Evolutionary conservation across 1,140 invertebrate genomes (phyloP), one percentile per base, ranked within the genome.

Genomic region (Stenopsyche tienmushanensis): DNA sequence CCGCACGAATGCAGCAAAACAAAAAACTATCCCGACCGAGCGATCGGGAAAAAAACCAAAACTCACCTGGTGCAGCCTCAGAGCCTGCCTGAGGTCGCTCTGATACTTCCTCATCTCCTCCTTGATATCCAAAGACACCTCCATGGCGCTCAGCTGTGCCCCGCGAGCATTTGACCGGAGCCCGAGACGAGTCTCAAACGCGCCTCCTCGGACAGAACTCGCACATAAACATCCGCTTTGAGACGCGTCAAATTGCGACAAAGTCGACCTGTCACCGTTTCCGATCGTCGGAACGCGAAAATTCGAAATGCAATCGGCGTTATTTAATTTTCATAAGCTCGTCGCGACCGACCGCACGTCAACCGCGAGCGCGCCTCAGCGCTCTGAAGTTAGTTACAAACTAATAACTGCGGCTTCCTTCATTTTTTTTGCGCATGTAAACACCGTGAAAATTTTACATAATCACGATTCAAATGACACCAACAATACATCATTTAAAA

Each of bases 61-160:
- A 77, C 77, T 82, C 78, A 86, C 86, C 84, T 87, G 85, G 80
- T 88, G 86, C 78, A 85, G 78, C 72, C 81, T 77, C 74, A 88
- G 87, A 65, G 85, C 85, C 75, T 83, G 83, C 82, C 84, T 86
- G 74, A 88, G 78, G 70, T 86, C 83, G 65, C 78, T 80, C 77
- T 88, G 86, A 72, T 84, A 83, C 71, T 78, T 77, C 47, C 82
- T 75, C 73, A 88, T 86, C 72, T 86, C 83, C 74, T 82, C 80
- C 71, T 85, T 84, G 73, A 88, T 78, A 73, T 83, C 80, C 74
- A 84, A 85, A 49, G 84, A 84, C 72, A 87, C 84, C 80, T 87
- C 85, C 83, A 87, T 85, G 63, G 73, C 55, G 49, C 5, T 52
- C 49, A 24, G 53, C 1, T n/a, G n/a, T n/a, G n/a, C n/a, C n/a